phyloP scores from a whole-genome alignment of 2,888 invertebrate species.

The Pyrochroa serraticornis region DNA sequence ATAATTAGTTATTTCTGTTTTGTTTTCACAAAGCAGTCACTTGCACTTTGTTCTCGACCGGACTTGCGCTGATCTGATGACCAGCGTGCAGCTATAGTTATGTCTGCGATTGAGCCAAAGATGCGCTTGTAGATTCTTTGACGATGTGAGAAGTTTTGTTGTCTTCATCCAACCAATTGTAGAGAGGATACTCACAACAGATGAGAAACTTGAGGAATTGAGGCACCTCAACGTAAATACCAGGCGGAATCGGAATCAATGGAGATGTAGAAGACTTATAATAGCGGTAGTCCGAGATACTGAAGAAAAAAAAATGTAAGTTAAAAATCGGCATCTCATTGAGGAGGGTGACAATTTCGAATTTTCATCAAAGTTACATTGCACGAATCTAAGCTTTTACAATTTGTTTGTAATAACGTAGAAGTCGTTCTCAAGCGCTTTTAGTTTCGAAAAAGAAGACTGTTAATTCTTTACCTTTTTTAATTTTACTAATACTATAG shows the following conservation, averaged over 20 bases:
- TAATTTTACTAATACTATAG: no score
- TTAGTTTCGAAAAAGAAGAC: no score
- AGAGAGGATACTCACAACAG: constrained; percentile 89
- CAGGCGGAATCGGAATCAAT: constrained; percentile 85
- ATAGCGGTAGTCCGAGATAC: constrained; percentile 83
- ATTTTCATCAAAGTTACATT: no score
- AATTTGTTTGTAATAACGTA: no score
- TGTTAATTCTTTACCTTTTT: no score
- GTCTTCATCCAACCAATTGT: constrained; percentile 74
- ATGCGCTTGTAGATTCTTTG: constrained; percentile 74
- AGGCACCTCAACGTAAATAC: constrained; percentile 87
- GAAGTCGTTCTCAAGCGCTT: no score
- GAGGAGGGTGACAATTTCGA: no score
- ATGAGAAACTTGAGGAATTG: constrained; percentile 79
- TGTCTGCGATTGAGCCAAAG: constrained; percentile 72
- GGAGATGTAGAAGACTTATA: constrained; percentile 90
- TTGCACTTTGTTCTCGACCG: constrained; percentile 36
- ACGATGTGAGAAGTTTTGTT: constrained; percentile 61
- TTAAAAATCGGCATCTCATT: neutral
- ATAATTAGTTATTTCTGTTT: neutral
- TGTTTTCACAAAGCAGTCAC: constrained; percentile 39
- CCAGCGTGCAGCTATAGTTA: constrained; percentile 67
- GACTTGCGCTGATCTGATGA: constrained; percentile 39
- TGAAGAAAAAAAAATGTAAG: constrained; percentile 53
- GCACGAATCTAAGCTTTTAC: no score